Conservation (phyloP, 1,140 invertebrate genomes). For the Triops longicaudatus region DNA sequence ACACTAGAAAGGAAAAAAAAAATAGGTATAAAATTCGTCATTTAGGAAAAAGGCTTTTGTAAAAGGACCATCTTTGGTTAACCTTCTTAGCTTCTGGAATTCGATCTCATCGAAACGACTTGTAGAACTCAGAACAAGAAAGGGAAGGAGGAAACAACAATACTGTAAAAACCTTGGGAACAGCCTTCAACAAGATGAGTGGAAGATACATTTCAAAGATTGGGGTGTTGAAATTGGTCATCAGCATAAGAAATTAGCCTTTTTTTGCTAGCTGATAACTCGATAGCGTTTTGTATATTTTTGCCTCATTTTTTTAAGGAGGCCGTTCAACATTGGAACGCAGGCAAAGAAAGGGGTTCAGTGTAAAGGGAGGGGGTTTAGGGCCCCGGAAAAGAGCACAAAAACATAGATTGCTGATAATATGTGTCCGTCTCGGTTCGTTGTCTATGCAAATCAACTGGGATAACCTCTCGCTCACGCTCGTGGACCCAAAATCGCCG, state of each 20-base stretch:
- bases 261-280: no score
- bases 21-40: neutral
- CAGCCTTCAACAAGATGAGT: no score
- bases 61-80: neutral
- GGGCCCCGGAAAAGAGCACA: no score
- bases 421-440: neutral
- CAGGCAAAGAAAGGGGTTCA: no score
- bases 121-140: neutral
- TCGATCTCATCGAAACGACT: neutral
- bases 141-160: neutral
- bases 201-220: no score
- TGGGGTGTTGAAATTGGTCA: no score
- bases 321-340: no score
- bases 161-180: no score
- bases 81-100: neutral
- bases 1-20: neutral
- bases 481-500: neutral
- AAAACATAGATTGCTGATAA: neutral
- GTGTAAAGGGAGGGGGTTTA: no score
- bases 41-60: neutral
- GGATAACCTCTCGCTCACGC: neutral
- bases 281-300: no score
- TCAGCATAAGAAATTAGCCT: no score
- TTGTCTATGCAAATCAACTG: conserved; percentile 1
- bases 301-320: no score